Evolutionary conservation across 1,140 invertebrate genomes (phyloP).

Genomic region (Caerostris extrusa): DNA sequence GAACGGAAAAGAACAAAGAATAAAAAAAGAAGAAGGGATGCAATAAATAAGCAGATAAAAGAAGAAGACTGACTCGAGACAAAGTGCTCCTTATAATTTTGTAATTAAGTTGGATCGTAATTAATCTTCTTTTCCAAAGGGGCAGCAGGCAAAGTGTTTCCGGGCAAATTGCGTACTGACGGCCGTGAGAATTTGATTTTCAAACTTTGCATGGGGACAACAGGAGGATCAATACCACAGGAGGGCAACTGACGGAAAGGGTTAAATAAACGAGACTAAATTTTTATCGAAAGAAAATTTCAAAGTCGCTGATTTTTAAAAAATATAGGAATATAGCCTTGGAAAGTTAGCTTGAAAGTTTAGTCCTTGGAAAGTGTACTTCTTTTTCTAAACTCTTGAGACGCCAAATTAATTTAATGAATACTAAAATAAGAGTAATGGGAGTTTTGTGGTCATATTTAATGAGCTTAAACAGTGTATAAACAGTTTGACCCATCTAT

Average conservation of each 20-base stretch:
- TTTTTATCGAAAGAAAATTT: not conserved
- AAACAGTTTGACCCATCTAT: not conserved
- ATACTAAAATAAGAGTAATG: not conserved
- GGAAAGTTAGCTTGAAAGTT: too few relatives aligned
- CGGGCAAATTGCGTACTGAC: not conserved
- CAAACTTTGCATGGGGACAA: not conserved
- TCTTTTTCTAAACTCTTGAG: not conserved
- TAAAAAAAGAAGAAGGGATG: not conserved
- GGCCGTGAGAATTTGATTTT: not conserved
- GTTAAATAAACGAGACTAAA: not conserved
- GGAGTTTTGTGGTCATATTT: not conserved
- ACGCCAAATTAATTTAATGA: not conserved
- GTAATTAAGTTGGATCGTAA: conserved; percentile 17
- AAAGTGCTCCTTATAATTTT: conserved; percentile 46
- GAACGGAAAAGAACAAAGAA: not conserved
- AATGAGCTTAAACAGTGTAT: not conserved
- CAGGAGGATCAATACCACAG: not conserved
- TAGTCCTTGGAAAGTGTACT: not conserved
- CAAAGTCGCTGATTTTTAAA: not conserved
- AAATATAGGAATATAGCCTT: not conserved
- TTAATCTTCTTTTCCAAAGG: conserved; percentile 31
- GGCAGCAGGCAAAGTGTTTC: not conserved
- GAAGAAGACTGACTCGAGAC: conserved; percentile 25
- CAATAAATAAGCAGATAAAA: not conserved
- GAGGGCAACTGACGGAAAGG: too few relatives aligned